Conservation (phyloP, 2,113 vertebrate genomes). For the Limnothrissa miodon region DNA sequence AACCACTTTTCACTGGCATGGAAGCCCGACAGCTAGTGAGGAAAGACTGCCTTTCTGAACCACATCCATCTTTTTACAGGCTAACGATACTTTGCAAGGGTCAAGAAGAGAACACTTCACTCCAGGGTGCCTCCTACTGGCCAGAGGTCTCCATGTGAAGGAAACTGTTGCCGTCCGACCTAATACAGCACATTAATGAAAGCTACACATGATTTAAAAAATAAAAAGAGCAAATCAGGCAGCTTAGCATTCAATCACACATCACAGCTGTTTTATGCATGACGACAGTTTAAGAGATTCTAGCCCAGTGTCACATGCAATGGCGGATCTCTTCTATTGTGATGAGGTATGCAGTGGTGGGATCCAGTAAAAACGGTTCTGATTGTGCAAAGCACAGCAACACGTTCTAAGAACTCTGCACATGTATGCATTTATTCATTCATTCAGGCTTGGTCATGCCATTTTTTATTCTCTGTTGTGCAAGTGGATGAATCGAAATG, state of each 20-base stretch:
- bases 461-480: neutral
- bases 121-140: neutral
- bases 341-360: neutral
- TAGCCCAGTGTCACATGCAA: neutral
- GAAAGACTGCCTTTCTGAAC: neutral
- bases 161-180: neutral
- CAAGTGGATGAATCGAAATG: neutral
- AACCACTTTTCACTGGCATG: neutral
- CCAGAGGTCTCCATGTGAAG: neutral
- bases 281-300: neutral
- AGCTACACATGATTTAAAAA: neutral
- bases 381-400: neutral
- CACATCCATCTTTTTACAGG: neutral
- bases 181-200: neutral
- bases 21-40: neutral
- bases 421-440: neutral
- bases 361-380: neutral
- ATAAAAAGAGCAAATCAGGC: neutral
- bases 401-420: neutral
- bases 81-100: neutral
- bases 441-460: neutral
- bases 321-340: neutral
- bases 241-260: neutral
- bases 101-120: constrained; percentile 6
- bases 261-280: neutral